Evolutionary conservation across 2,888 invertebrate species (phyloP).

Genomic region (Rhamnusium bicolor): DNA sequence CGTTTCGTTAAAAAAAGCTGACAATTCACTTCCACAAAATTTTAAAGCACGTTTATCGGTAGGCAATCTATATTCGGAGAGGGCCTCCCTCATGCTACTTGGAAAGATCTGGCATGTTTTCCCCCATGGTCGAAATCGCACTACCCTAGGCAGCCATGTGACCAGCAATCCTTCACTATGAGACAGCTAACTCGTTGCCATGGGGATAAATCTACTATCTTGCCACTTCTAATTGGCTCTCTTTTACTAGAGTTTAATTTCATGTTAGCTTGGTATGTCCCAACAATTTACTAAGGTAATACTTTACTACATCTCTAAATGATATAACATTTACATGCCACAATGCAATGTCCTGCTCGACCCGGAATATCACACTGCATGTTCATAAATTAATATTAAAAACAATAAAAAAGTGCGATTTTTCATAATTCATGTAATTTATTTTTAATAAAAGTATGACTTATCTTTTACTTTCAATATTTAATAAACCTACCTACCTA

Average conservation of each 20-base stretch:
- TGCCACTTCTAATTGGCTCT: slow-evolving; percentile 72
- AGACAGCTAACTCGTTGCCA: slow-evolving; percentile 71
- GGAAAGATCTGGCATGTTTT: slow-evolving; percentile 22
- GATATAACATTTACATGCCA: slow-evolving; percentile 50
- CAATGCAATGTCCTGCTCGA: slow-evolving; percentile 1
- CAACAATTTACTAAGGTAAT: slow-evolving; percentile 62
- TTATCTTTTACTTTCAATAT: too few species aligned
- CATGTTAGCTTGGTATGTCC: slow-evolving; percentile 63
- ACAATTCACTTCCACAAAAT: slow-evolving; percentile 27
- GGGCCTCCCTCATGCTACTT: slow-evolving; percentile 27
- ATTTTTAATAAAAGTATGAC: too few species aligned
- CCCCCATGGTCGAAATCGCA: slow-evolving; percentile 28
- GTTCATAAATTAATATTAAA: neutral
- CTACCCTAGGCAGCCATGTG: slow-evolving; percentile 63
- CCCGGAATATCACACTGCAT: neutral
- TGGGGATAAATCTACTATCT: slow-evolving; percentile 71
- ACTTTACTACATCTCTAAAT: slow-evolving; percentile 55
- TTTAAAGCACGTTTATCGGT: slow-evolving; percentile 42
- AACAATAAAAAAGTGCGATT: neutral
- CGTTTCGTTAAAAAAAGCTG: slow-evolving; percentile 21
- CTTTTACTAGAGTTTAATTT: slow-evolving; percentile 69
- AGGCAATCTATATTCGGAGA: slow-evolving; percentile 42
- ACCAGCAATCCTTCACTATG: slow-evolving; percentile 70
- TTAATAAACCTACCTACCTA: too few species aligned
- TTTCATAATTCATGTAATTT: too few species aligned